Base-by-base conservation (phyloP, 1,140 invertebrate genomes). In the Neodiprion fabricii region DNA sequence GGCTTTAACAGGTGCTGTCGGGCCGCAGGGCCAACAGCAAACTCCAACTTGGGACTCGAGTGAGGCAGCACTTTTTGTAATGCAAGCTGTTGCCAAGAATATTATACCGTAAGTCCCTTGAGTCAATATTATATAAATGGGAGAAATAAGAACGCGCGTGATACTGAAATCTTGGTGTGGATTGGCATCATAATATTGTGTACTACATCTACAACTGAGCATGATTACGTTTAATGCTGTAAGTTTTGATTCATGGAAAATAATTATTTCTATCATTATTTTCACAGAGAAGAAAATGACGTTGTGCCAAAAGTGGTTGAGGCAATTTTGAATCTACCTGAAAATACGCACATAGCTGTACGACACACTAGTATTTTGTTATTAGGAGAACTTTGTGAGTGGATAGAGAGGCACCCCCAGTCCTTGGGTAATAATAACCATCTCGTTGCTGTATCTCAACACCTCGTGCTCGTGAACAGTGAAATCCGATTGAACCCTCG, bases 81-180 rank as follows among this genome's bases (percentile, higher is more conserved):
- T 99, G 96, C 94, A 96, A 84, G 93, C 97, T 74, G 95, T 99
- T 1, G 97, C 97, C 4, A 98, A 97, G 89, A 98, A 98, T 88
- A 95, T 99, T 84, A 85, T 98, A 80, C 96, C 97, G 97, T 99
- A 90, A 94, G 96, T 94, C 73, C 50, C 48, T 76, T 14, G 3
- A 40, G 28, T 40, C 28, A 40, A 40, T 40, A 40, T 40, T 40
- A 65, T 1, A 65, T 65, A 17, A 14, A 17, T 7, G 61, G 4
- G 17, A 65, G 2, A 65, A 40, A 40, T 40, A 40, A 40, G 28
- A 40, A 3, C 17, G 61, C 4, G 1, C 17, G 1, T 65, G 17
- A 65, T 14, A 14, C 12, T 65, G 12, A 14, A 65, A 65, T 65
- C 61, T 65, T 4, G 12, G 1, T 14, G 17, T 14, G 61, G 17